Percentiles rank a stretch among this genome's conserved stretches.
phyloP scores from a whole-genome alignment of 2,888 invertebrate genomes.

The Sinopyrophorus schimmeli region DNA sequence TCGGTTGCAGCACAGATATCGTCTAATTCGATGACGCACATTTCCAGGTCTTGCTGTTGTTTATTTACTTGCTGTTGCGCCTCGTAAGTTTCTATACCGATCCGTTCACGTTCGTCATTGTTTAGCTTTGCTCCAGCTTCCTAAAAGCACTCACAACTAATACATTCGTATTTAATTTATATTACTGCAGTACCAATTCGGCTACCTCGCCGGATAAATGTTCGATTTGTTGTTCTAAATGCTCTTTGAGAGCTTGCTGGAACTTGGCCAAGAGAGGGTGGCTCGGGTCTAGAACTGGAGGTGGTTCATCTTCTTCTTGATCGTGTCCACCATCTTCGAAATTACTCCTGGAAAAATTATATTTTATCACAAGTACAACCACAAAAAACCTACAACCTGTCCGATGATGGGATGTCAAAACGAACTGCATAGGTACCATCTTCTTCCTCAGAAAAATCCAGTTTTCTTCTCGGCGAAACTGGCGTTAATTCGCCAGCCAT shows the following conservation, averaged over 20 bases:
- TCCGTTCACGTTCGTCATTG: conserved; percentile 60
- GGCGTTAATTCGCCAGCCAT: no score
- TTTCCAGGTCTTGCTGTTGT: conserved; percentile 60
- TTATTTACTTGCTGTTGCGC: conserved; percentile 63
- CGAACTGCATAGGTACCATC: no score
- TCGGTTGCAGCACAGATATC: conserved; percentile 59
- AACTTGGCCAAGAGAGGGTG: conserved; percentile 76
- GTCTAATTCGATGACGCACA: conserved; percentile 59
- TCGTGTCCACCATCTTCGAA: no score
- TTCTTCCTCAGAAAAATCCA: no score
- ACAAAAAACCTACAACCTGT: neutral
- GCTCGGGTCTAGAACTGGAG: conserved; percentile 54
- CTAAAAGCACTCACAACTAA: conserved; percentile 39
- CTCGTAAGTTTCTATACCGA: conserved; percentile 64
- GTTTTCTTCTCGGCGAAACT: no score
- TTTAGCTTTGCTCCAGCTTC: conserved; percentile 57
- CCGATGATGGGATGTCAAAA: no score
- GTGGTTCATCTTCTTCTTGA: neutral
- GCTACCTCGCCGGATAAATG: conserved; percentile 68
- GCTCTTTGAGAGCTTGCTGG: conserved; percentile 69
- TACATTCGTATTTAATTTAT: conserved; percentile 26
- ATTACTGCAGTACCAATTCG: conserved; percentile 61
- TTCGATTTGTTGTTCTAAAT: conserved; percentile 67
- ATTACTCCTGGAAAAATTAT: conserved; percentile 1
- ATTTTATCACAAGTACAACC: neutral